Conservation (phyloP, 2,113 vertebrate species). For the Dolichotis patagonum region DNA sequence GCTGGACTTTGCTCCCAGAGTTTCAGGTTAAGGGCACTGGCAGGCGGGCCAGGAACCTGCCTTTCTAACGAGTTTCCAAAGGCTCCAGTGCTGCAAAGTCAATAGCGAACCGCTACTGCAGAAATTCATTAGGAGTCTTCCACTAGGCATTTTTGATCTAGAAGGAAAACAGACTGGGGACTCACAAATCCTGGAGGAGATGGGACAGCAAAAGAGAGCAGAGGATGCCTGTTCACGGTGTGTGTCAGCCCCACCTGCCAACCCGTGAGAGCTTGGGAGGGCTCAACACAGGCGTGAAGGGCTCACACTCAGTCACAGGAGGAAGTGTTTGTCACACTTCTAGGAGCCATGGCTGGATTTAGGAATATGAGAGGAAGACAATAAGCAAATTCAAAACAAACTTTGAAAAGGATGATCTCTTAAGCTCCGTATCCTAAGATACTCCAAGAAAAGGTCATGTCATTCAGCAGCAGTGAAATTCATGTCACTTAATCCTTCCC, state of each 20-base stretch:
- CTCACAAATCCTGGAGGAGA: neutral
- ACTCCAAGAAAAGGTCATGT: neutral
- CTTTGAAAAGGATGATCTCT: neutral
- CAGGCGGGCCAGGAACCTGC: neutral
- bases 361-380: neutral
- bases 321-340: neutral
- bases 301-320: neutral
- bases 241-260: neutral
- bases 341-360: neutral
- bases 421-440: neutral
- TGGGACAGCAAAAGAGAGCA: neutral
- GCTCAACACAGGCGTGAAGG: neutral
- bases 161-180: neutral
- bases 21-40: neutral
- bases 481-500: conserved; percentile 39
- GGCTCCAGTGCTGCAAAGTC: neutral
- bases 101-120: neutral
- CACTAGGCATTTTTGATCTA: neutral
- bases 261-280: neutral
- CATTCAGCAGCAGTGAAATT: neutral
- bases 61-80: neutral
- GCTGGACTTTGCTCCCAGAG: neutral
- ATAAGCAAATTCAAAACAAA: neutral
- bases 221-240: neutral
- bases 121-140: neutral